Evolutionary conservation across 2,888 invertebrate species (phyloP).

Genomic region (Griposia aprilina): DNA sequence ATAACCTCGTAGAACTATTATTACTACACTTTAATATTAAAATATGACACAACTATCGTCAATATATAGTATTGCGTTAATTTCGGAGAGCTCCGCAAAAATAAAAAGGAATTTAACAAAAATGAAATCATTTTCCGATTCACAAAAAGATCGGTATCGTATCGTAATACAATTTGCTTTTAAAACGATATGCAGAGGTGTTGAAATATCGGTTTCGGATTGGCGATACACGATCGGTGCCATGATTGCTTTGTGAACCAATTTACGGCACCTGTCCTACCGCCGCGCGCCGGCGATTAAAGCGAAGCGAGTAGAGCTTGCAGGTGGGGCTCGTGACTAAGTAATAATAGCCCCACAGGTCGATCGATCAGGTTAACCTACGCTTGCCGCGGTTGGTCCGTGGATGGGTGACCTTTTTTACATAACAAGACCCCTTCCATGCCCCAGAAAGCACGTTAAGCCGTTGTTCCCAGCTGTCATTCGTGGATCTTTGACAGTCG

Average conservation of each 20-base stretch:
- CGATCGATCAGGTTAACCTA: not conserved
- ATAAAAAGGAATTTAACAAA: not conserved
- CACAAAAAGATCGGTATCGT: slow-evolving; percentile 23
- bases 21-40: too few relatives aligned
- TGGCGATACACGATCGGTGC: slow-evolving; percentile 39
- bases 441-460: not conserved
- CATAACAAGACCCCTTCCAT: not conserved
- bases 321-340: not conserved
- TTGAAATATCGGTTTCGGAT: slow-evolving; percentile 63
- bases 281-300: not conserved
- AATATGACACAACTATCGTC: too few relatives aligned
- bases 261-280: not conserved
- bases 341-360: not conserved
- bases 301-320: not conserved
- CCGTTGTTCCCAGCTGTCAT: not conserved
- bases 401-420: not conserved
- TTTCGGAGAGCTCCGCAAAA: not conserved
- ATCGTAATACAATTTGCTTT: slow-evolving; percentile 63
- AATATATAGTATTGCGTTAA: not conserved
- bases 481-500: not conserved
- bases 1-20: not conserved
- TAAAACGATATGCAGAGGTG: slow-evolving; percentile 57
- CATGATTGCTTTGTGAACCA: slow-evolving; percentile 57
- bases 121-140: not conserved
- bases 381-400: not conserved